Base-by-base conservation (phyloP, 2,888 invertebrate genomes). In the Copidosoma aretas region DNA sequence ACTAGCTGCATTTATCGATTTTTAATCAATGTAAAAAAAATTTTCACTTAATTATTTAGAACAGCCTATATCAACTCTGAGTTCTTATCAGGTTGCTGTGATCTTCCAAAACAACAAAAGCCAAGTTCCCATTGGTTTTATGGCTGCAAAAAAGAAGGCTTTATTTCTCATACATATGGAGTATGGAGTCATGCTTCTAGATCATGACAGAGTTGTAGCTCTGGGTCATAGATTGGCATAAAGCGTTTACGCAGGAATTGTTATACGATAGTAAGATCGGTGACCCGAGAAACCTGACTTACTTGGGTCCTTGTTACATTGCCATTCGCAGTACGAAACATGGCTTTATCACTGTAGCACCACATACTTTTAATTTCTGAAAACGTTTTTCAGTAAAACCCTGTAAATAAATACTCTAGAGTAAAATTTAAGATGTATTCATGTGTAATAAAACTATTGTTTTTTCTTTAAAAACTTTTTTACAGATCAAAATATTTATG, bases 201-300 rank as follows among this genome's bases (percentile, higher is more conserved):
- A 56, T n/a, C 56, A 56, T 56, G 56, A 56, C 25, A 24, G 56
- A 25, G 32, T 32, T 17, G n/a, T 56, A 25, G 25, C 56, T 24
- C 32, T 25, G 1, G 24, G n/a, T 4, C 56, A 56, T 59, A 53
- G 52, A 32, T 53, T 64, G 4, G 24, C 24, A 4, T 8, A 5
- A 32, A 32, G 32, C 8, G 32, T 32, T 15, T 49, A 49, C 19
- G 19, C 15, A n/a, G 70, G 77, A 43, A 60, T 61, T 19, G 15
- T n/a, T 49, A 49, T n/a, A 49, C 19, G 19, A 49, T 49, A 10
- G 4, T 5, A 49, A 49, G 10, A 49, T 49, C 10, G 49, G 49
- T 49, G 10, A 49, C 24, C 56, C 41, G 22, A 53, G 10, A 41
- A 41, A 41, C 43, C 19, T 22, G 1, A 54, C 75, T 52, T 39